Evolutionary conservation across 2,113 vertebrate species (phyloP), one percentile per base, ranked within the genome.

Genomic region (Anhinga rufa): DNA sequence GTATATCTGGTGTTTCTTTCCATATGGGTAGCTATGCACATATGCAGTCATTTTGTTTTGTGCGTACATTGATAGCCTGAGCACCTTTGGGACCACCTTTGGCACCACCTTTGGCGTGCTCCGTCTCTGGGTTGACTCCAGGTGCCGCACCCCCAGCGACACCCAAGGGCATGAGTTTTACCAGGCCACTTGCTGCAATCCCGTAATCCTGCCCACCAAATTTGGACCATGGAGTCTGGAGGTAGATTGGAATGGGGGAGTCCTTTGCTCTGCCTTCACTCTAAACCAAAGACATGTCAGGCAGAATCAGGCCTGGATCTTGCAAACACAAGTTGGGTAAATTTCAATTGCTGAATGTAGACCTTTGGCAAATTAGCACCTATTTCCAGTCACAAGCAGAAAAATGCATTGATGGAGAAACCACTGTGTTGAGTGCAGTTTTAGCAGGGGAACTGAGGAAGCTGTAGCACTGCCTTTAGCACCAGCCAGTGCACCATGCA

Each of bases 1-100:
- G 28, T 2, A 0, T 61, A 10, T 24, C 60, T 78, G 32, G 7
- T 15, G 8, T 10, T 36, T 68, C 62, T 88, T 38, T 65, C n/a
- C n/a, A 6, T 51, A 14, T 8, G 4, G 14, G 14, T 66, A 69
- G 9, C 32, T 72, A 7, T n/a, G 31, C 24, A 28, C 1, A 0
- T 40, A 12, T 36, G 7, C 15, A 92, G 18, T 9, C 14, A 0
- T 61, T 17, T 14, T 7, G 3, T 36, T 76, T 83, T 64, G 28
- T 68, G 55, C 1, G 1, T 38, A 24, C 10, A 24, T 4, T 32
- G 29, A 16, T 32, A 80, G 28, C 12, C 25, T 10, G 8, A 75
- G 25, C 36, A 38, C 21, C 4, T 52, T 34, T 66, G 40, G 32
- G 25, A 36, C 4, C 29, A 42, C 29, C 28, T 58, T 48, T 88